Base-by-base conservation (phyloP, 1,140 invertebrate species). In the Pogonomyrmex barbatus region DNA sequence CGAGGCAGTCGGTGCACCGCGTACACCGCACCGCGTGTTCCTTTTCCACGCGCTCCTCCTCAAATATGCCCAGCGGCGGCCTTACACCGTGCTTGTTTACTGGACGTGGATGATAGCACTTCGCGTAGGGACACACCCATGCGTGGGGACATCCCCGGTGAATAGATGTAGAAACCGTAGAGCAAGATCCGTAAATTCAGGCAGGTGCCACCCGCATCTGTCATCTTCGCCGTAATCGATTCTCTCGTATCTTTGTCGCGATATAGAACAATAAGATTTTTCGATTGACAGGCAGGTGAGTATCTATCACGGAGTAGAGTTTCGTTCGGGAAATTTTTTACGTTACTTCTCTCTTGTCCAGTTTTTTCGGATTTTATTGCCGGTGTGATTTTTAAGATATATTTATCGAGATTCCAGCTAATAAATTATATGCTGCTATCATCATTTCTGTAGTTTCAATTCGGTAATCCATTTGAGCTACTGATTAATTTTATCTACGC, bases 131-230 rank as follows among this genome's bases (percentile, higher is more conserved):
- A 17, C 2, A 36, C 52, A 50, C 24, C 4, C 33, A 52, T 65
- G 84, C 77, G 65, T 65, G 73, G 50, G 50, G 83, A 73, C 24
- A 86, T n/a, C 30, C 30, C 24, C 45, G 60, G 54, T 56, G 56
- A 75, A 50, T 71, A 65, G 65, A 65, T 88, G 58, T 83, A 65
- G 88, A 89, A 89, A 56, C 76, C 81, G 85, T 79, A 30, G 83
- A 75, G 77, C 62, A 82, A 58, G 67, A 73, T 33, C 68, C 87
- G 77, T 91, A 92, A 92, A 91, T 91, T 85, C 76, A 77, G 68
- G 89, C 92, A 92, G 91, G 92, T 93, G 92, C 92, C 91, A 62
- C 70, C 70, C 70, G 87, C 92, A 93, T 91, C 91, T 93, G 92
- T 92, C 90, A 85, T 76, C 65, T 33, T 33, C 30, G 12, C 54